phyloP scores from a whole-genome alignment of 2,113 vertebrate species.

The Planiliza haematocheilus region DNA sequence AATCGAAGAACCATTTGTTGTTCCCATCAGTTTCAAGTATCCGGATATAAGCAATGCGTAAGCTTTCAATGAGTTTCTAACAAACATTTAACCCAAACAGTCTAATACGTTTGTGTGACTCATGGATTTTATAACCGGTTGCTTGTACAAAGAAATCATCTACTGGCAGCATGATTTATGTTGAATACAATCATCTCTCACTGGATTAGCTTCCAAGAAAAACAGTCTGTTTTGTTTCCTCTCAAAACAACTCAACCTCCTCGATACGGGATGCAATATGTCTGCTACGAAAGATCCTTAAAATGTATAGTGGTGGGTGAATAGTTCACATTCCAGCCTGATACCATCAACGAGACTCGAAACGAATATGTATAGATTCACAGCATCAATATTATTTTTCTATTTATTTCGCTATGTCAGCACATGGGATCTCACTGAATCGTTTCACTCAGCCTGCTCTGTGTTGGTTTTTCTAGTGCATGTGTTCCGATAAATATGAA shows the following conservation, averaged over 20 bases:
- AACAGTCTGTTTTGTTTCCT: slow-evolving; percentile 47
- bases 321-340: slow-evolving; percentile 54
- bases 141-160: slow-evolving; percentile 34
- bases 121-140: slow-evolving; percentile 4
- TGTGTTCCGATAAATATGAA: slow-evolving; percentile 26
- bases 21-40: not conserved
- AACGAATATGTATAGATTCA: slow-evolving; percentile 40
- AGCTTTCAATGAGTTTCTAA: not conserved
- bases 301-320: slow-evolving; percentile 20
- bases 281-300: slow-evolving; percentile 25
- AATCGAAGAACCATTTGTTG: not conserved
- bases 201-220: slow-evolving; percentile 37
- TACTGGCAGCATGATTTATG: slow-evolving; percentile 18
- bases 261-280: slow-evolving; percentile 6
- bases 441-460: slow-evolving; percentile 30
- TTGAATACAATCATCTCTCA: slow-evolving; percentile 39
- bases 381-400: slow-evolving; percentile 42
- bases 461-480: slow-evolving; percentile 12
- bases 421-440: slow-evolving; percentile 37
- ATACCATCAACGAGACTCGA: slow-evolving; percentile 40
- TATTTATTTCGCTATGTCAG: slow-evolving; percentile 27
- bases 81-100: not conserved
- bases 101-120: slow-evolving; percentile 15
- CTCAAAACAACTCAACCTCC: slow-evolving; percentile 38
- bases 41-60: not conserved